Conservation (phyloP, 2,888 invertebrate species). For the Drosophila nigricruria region DNA sequence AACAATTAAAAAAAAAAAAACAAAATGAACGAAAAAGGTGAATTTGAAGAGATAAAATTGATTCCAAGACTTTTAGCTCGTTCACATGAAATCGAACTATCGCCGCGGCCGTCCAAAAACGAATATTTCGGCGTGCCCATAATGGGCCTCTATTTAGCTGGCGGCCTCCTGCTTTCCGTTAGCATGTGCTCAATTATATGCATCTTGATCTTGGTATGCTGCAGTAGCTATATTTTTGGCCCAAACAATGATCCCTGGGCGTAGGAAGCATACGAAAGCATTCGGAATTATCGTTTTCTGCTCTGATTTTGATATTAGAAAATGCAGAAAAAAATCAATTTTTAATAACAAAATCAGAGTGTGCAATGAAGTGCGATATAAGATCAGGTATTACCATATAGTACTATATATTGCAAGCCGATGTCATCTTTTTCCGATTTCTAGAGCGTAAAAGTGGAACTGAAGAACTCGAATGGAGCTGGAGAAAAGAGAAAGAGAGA, state of each 20-base stretch:
- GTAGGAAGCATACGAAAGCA: background rate
- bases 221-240: background rate
- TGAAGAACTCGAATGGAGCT: background rate
- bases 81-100: background rate
- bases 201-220: background rate
- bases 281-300: background rate
- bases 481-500: background rate
- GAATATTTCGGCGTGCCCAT: rapidly evolving
- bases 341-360: background rate
- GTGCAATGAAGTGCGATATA: too few relatives aligned
- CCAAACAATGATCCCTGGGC: rapidly evolving
- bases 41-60: background rate
- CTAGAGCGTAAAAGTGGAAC: too few relatives aligned
- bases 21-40: background rate
- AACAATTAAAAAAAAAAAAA: background rate
- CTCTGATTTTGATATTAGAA: background rate
- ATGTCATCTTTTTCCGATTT: background rate
- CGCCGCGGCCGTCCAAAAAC: background rate
- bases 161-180: background rate
- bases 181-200: background rate
- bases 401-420: background rate
- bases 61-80: background rate
- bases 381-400: background rate
- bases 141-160: background rate
- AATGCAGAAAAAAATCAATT: background rate